Evolutionary conservation across 2,113 vertebrate genomes (phyloP).

Genomic region (Psittacara wagleri): DNA sequence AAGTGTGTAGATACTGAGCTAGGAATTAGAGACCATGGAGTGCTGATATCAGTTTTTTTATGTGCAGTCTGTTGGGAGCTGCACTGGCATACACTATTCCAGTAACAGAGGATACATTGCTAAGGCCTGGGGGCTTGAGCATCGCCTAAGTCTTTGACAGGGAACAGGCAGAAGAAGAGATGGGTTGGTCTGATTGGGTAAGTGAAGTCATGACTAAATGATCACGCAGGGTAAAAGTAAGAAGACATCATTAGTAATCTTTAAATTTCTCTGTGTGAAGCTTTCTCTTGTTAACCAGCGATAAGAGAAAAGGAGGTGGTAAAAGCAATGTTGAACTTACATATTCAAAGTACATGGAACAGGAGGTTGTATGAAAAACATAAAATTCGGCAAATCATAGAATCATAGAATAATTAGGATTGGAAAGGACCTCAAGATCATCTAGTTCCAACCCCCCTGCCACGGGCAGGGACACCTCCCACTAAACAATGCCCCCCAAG

Average conservation of each 20-base stretch:
- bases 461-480: too few relatives aligned
- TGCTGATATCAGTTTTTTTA: constrained; percentile 28
- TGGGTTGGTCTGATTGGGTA: background rate
- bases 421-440: too few relatives aligned
- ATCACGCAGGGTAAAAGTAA: background rate
- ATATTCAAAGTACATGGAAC: background rate
- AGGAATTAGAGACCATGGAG: constrained; percentile 20
- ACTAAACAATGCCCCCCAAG: too few relatives aligned
- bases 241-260: background rate
- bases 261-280: background rate
- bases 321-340: background rate
- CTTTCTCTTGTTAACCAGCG: background rate
- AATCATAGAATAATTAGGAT: too few relatives aligned
- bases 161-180: background rate
- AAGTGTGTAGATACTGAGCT: background rate
- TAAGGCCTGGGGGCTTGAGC: background rate
- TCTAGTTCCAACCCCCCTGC: too few relatives aligned
- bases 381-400: background rate
- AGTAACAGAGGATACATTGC: background rate
- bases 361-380: background rate
- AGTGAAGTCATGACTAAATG: background rate
- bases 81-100: background rate
- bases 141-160: background rate
- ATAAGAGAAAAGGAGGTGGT: background rate
- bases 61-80: background rate